Base-by-base conservation (phyloP, 2,797 vertebrate genomes). In the Arremon brunneinucha region DNA sequence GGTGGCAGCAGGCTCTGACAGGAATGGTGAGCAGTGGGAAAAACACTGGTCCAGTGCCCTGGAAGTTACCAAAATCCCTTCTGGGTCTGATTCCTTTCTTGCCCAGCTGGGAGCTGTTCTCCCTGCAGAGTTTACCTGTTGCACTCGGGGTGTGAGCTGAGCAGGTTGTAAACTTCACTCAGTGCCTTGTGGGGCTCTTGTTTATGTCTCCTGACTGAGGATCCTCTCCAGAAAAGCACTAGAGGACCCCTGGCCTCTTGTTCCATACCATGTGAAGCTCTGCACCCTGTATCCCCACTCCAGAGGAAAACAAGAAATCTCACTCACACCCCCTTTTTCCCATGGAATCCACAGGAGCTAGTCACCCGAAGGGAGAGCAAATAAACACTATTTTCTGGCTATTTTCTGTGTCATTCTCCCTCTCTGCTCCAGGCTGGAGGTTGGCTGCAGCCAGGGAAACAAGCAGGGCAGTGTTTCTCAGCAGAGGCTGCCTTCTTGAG, bases 391-490 rank as follows among this genome's bases (percentile, higher is more conserved):
- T 83, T 89, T 83, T 68, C 44, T 83, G 69, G 32, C 44, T 39
- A 35, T 83, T 83, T 94, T 89, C 35, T 55, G 34, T 50, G 35
- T 17, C 55, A 18, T 41, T 67, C 34, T 86, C 68, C 67, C 26
- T 79, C 52, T 13, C 15, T 41, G 50, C 14, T 44, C 34, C 23
- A 84, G 22, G n/a, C 0, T 80, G 65, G 56, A 91, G 37, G 60
- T 71, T 94, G 83, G 39, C n/a, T 83, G 64, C 81, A 57, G 50
- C 6, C 90, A 74, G 53, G 16, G 41, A 22, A 89, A 74, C 68
- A 90, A 93, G 74, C 39, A 69, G 21, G 49, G n/a, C 62, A 70
- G 41, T 70, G 37, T 94, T 96, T 85, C 65, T 83, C 23, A 11
- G 47, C 47, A 60, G 34, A 50, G 47, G 43, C 46, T 79, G 26